Base-by-base conservation (phyloP, 2,888 invertebrate genomes). In the Alentia gelatinosa region DNA sequence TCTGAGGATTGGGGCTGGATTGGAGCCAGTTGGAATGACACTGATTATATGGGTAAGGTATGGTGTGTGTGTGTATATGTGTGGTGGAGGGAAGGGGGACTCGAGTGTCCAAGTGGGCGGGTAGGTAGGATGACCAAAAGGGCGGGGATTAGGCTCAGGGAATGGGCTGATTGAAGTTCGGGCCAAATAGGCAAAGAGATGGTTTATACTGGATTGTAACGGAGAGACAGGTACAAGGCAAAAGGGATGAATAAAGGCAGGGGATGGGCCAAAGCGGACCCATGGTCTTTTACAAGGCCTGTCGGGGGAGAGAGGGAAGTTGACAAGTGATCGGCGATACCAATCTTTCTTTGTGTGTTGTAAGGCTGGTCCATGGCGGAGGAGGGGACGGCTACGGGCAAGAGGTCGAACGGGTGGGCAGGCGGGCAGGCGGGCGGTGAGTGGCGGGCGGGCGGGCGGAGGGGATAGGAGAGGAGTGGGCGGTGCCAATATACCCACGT, bases 401-500 rank as follows among this genome's bases (percentile, higher is more conserved):
- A n/a, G 1, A n/a, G 12, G 23, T 56, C n/a, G 56, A n/a, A n/a
- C 1, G 19, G 19, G 56, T 56, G 56, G 56, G n/a, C 19, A 56
- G 12, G 56, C 23, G 56, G 30, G 74, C 30, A 33, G 5, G 33
- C 3, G 74, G 74, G 4, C 30, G 74, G 26, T 74, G 74, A 19
- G 9, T 9, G 47, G 74, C 12, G 33, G 33, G 30, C 1, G 74
- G 74, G 4, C 30, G 33, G 74, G 74, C 30, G 12, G 74, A 47
- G 47, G 47, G 47, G 47, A 12, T 47, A 19, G 47, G 19, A 19
- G 47, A 19, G 47, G 19, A 47, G 47, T 47, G 47, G 47, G 47
- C 9, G 74, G 50, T 30, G 42, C 47, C 86, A 86, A 47, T 86
- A 47, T 42, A 86, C 86, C 33, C 86, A 47, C n/a, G 86, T 47